Percentiles rank a stretch among this genome's conserved stretches.
phyloP scores from a whole-genome alignment of 2,888 invertebrate genomes.

The Lampropteryx suffumata region DNA sequence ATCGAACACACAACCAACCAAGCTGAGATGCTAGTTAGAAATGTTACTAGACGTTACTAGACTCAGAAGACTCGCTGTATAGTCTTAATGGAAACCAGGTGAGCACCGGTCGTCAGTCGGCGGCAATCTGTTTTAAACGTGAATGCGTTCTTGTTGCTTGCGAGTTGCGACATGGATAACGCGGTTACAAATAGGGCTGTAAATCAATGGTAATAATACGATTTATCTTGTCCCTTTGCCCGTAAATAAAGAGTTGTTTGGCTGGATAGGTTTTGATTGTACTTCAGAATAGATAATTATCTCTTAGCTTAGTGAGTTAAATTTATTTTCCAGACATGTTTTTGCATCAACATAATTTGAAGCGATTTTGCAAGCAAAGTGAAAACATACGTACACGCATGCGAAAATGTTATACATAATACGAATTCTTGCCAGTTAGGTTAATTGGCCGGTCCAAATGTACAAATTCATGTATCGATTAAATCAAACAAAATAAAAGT shows the following conservation, averaged over 20 bases:
- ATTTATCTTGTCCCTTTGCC: slow-evolving; percentile 16
- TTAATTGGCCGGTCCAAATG: background rate
- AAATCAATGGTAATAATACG: slow-evolving; percentile 19
- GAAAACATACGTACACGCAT: too few species aligned
- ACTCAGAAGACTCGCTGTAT: background rate
- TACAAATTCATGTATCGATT: background rate
- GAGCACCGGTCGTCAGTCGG: background rate
- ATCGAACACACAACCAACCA: too few species aligned
- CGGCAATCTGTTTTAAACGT: slow-evolving; percentile 5
- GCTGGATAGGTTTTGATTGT: slow-evolving; percentile 11
- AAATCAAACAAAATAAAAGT: background rate
- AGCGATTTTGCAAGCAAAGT: too few species aligned
- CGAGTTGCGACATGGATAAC: slow-evolving; percentile 41
- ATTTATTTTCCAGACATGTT: slow-evolving; percentile 4
- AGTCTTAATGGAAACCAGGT: background rate
- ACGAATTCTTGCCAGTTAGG: too few species aligned
- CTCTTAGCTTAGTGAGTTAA: background rate
- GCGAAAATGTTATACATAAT: too few species aligned
- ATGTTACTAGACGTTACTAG: too few species aligned
- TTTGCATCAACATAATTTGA: too few species aligned
- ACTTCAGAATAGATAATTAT: slow-evolving; percentile 1
- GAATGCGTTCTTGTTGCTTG: slow-evolving; percentile 27
- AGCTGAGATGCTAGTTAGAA: too few species aligned
- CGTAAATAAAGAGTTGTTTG: slow-evolving; percentile 15
- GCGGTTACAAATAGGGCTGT: slow-evolving; percentile 30